Percentiles rank a stretch among this genome's conserved stretches.
These are phyloP conservation scores for Cnemophilus loriae DNA, from an alignment of 2,113 vertebrate genomes.

Conservation along the genomic window DNA sequence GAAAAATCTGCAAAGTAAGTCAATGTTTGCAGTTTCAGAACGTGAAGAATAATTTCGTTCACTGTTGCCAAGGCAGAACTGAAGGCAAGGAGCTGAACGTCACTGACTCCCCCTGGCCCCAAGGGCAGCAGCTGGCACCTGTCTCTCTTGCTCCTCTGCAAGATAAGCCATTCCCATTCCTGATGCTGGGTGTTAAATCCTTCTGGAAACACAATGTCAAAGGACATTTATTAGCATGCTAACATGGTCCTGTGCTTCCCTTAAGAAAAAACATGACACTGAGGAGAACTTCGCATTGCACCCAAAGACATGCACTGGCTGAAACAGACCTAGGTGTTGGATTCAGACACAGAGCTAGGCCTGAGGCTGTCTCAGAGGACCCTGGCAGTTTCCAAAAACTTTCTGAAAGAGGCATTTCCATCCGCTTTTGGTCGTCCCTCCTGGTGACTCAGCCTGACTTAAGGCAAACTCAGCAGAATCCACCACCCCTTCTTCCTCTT, in stretches of 20 bases:
- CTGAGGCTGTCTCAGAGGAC: neutral
- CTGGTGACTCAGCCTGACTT: neutral
- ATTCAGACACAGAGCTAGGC: neutral
- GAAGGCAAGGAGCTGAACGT: neutral
- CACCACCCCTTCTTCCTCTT: neutral
- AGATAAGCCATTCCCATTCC: neutral
- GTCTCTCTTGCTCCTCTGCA: neutral
- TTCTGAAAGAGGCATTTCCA: neutral
- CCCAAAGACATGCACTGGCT: fast-evolving
- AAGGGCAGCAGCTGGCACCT: neutral
- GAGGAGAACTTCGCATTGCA: neutral
- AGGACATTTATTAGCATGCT: neutral
- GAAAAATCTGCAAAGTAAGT: neutral
- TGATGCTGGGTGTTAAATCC: neutral
- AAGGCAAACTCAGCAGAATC: neutral
- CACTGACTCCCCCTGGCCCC: neutral
- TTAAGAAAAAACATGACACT: neutral
- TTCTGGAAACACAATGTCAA: fast-evolving
- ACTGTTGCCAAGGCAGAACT: neutral
- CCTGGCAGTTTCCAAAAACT: neutral
- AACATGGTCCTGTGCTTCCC: neutral
- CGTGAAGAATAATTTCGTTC: conserved; percentile 3
- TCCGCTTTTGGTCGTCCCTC: fast-evolving
- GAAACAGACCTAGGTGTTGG: neutral
- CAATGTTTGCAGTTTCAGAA: neutral